These are phyloP conservation scores for Drosophila arawakana DNA, from an alignment of 1,140 invertebrate species.

Conservation along the genomic window DNA sequence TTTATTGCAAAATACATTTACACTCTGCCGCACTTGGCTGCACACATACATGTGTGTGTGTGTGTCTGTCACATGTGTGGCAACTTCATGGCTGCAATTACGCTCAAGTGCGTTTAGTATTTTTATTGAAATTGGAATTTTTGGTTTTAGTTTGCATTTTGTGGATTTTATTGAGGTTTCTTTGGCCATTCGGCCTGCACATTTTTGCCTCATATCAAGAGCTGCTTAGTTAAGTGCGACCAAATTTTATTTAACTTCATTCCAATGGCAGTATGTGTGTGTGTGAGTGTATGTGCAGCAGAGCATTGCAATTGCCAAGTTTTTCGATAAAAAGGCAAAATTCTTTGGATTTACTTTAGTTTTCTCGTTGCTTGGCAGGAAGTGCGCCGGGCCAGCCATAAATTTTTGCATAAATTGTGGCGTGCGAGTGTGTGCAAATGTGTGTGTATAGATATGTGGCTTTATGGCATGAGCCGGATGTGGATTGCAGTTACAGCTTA, in stretches of 20 bases:
- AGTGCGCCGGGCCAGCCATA: conserved; percentile 65
- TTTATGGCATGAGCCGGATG: conserved; percentile 59
- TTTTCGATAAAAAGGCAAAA: conserved; percentile 68
- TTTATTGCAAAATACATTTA: conserved; percentile 64
- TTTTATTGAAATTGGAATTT: conserved; percentile 74
- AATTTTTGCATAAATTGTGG: conserved; percentile 79
- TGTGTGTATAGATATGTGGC: conserved; percentile 8
- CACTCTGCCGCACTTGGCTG: conserved; percentile 45
- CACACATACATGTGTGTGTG: conserved; percentile 15
- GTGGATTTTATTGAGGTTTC: conserved; percentile 11
- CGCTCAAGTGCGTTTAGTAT: conserved; percentile 75
- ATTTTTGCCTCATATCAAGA: conserved; percentile 48
- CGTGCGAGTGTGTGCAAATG: conserved; percentile 16
- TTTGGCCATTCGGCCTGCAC: conserved; percentile 32
- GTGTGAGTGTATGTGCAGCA: conserved; percentile 35
- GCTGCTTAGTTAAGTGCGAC: conserved; percentile 67
- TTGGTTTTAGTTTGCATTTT: conserved; percentile 39
- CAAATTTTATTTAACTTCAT: conserved; percentile 60
- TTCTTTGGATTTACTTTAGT: conserved; percentile 44
- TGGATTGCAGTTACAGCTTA: conserved; percentile 65
- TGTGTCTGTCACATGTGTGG: conserved; percentile 5
- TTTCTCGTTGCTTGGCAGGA: conserved; percentile 43
- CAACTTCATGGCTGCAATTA: conserved; percentile 65
- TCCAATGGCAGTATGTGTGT: conserved; percentile 46
- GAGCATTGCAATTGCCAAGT: conserved; percentile 71